Evolutionary conservation across 2,797 vertebrate species (phyloP).

Genomic region (Sebastes umbrosus): DNA sequence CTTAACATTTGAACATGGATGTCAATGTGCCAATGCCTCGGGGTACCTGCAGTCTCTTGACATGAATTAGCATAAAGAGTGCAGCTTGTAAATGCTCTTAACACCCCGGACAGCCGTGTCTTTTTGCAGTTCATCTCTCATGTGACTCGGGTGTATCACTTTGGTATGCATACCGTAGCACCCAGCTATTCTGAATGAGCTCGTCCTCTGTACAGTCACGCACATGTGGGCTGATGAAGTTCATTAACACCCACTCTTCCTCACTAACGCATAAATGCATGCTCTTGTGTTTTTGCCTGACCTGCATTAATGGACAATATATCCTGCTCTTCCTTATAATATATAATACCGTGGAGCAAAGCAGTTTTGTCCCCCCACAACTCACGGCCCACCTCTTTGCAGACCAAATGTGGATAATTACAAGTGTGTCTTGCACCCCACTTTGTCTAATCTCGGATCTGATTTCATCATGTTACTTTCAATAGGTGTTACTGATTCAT

Average conservation of each 20-base stretch:
- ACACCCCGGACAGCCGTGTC: background rate
- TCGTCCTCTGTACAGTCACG: background rate
- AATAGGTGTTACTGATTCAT: slow-evolving; percentile 41
- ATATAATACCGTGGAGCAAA: background rate
- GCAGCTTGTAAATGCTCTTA: slow-evolving; percentile 31
- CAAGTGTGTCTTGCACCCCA: slow-evolving; percentile 25
- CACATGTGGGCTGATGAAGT: background rate
- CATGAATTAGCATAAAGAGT: slow-evolving; percentile 49
- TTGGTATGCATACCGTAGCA: background rate
- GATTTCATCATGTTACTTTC: slow-evolving; percentile 45
- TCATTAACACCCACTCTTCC: slow-evolving; percentile 13
- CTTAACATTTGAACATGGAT: slow-evolving; percentile 58
- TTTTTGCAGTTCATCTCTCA: slow-evolving; percentile 7
- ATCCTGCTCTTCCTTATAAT: background rate
- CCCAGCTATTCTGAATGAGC: background rate
- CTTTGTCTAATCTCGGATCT: slow-evolving; percentile 49
- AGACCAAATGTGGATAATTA: slow-evolving; percentile 33
- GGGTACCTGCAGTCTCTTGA: slow-evolving; percentile 39
- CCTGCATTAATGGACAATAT: background rate
- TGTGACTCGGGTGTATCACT: background rate
- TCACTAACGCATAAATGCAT: background rate
- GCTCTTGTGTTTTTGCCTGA: slow-evolving; percentile 1
- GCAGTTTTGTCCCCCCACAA: background rate
- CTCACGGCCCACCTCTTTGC: background rate
- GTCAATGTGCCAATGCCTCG: slow-evolving; percentile 29